These are phyloP conservation scores for Pyrgus malvae DNA, from an alignment of 2,888 invertebrate genomes.

Conservation along the genomic window DNA sequence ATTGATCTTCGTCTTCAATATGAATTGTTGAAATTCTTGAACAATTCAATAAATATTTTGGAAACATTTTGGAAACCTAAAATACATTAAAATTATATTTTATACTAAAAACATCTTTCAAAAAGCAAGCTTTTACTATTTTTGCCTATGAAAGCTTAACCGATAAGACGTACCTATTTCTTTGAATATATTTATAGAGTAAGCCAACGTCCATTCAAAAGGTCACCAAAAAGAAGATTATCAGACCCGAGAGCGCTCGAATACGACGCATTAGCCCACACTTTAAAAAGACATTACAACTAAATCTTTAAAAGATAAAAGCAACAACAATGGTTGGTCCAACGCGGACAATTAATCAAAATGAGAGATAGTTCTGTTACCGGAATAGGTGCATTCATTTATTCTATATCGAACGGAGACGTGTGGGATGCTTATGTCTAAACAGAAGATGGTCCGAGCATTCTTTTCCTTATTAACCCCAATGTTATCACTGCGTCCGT, in stretches of 20 bases:
- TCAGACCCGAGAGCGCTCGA: constrained; percentile 1
- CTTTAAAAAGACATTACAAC: constrained; percentile 68
- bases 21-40: too few relatives aligned
- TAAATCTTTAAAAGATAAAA: constrained; percentile 65
- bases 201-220: constrained; percentile 13
- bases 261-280: constrained; percentile 38
- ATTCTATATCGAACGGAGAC: constrained; percentile 40
- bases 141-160: constrained; percentile 1
- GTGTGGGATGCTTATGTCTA: constrained; percentile 41
- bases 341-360: constrained; percentile 67
- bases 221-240: constrained; percentile 18
- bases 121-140: too few relatives aligned
- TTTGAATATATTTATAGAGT: constrained; percentile 8
- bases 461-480: constrained; percentile 40
- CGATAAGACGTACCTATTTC: constrained; percentile 15
- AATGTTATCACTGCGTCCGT: constrained; percentile 7
- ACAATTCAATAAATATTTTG: too few relatives aligned
- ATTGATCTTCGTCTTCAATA: too few relatives aligned
- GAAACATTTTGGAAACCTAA: too few relatives aligned
- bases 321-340: constrained; percentile 50
- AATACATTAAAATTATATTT: background rate
- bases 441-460: constrained; percentile 41
- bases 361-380: constrained; percentile 58
- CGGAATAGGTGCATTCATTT: constrained; percentile 67
- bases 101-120: background rate